Percentiles rank a stretch among this genome's conserved stretches.
Conservation (phyloP, 1,140 invertebrate genomes). For the Drosophila sproati region DNA sequence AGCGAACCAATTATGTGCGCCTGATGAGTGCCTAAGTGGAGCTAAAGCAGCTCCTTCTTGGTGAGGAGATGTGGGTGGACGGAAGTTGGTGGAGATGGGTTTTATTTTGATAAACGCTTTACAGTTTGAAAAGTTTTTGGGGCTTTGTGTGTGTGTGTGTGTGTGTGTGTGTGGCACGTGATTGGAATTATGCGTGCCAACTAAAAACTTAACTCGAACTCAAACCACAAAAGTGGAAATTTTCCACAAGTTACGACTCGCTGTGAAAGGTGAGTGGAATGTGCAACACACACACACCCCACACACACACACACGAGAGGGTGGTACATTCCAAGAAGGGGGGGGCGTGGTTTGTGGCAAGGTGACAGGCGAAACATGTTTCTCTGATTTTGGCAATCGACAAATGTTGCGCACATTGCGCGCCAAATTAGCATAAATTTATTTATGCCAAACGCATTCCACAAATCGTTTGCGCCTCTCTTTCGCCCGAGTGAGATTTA, state of each 20-base stretch:
- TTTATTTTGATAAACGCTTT: slow-evolving; percentile 79
- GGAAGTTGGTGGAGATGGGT: not conserved
- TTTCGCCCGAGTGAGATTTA: not conserved
- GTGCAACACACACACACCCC: not conserved
- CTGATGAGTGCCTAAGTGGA: slow-evolving; percentile 32
- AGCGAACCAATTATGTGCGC: slow-evolving; percentile 58
- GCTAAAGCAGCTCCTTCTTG: not conserved
- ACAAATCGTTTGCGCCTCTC: not conserved
- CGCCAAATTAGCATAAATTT: slow-evolving; percentile 67
- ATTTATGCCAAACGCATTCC: slow-evolving; percentile 32
- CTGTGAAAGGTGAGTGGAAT: slow-evolving; percentile 31
- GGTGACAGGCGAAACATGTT: slow-evolving; percentile 50
- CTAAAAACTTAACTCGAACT: slow-evolving; percentile 20
- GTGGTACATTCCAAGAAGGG: too few relatives aligned
- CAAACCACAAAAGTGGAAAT: slow-evolving; percentile 38
- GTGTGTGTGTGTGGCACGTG: slow-evolving; percentile 65
- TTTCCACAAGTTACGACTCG: slow-evolving; percentile 59
- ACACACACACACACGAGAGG: too few relatives aligned
- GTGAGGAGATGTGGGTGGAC: not conserved
- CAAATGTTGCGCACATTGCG: slow-evolving; percentile 71
- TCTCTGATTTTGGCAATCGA: slow-evolving; percentile 73
- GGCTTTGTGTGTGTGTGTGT: slow-evolving; percentile 40
- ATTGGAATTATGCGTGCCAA: slow-evolving; percentile 76
- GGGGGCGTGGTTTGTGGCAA: not conserved
- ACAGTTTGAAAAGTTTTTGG: slow-evolving; percentile 77